phyloP scores from a whole-genome alignment of 1,140 invertebrate genomes.

The Agraylea sexmaculata region DNA sequence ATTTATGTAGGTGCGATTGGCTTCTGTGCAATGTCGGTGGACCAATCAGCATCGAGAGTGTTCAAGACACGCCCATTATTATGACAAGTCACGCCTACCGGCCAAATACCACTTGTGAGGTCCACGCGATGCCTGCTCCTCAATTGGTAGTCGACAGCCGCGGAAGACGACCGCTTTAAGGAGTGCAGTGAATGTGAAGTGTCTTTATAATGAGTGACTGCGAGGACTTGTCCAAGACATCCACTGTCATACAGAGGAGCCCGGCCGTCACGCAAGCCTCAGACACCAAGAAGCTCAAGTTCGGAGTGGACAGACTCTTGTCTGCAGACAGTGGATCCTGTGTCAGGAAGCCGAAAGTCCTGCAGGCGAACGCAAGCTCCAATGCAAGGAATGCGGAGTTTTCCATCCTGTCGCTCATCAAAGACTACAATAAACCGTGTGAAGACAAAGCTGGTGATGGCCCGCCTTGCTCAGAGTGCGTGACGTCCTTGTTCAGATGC shows the following conservation, averaged over 20 bases:
- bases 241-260: no score
- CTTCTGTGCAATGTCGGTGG: neutral
- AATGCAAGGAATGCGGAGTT: slow-evolving; percentile 13
- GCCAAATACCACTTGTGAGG: neutral
- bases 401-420: slow-evolving; percentile 20
- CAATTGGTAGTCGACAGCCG: neutral
- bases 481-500: slow-evolving; percentile 32
- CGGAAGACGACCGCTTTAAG: neutral
- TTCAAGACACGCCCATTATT: neutral
- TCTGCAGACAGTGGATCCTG: slow-evolving; percentile 17
- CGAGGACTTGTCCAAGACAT: slow-evolving; percentile 1
- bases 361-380: neutral
- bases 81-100: neutral
- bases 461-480: slow-evolving; percentile 33
- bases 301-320: slow-evolving; percentile 31
- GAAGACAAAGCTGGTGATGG: slow-evolving; percentile 7
- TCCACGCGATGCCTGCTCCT: slow-evolving; percentile 2
- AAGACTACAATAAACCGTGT: slow-evolving; percentile 11
- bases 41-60: neutral
- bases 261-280: slow-evolving; percentile 7
- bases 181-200: neutral
- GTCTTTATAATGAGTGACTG: neutral
- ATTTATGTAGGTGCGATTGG: neutral
- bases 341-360: slow-evolving; percentile 9
- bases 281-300: slow-evolving; percentile 27